These are phyloP conservation scores for Calycopis cecrops DNA, from an alignment of 1,140 invertebrate genomes.

Conservation along the genomic window DNA sequence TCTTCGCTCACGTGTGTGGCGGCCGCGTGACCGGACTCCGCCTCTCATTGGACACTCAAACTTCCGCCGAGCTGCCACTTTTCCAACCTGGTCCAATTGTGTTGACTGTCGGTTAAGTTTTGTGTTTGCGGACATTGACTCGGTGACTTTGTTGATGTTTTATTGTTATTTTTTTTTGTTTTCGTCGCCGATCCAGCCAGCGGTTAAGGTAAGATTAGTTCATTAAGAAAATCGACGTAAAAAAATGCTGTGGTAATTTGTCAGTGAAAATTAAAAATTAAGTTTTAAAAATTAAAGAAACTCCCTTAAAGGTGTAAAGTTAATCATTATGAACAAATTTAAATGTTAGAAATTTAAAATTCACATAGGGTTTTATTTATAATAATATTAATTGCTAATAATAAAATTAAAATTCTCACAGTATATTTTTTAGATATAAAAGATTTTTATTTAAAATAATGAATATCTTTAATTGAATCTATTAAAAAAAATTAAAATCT, in stretches of 20 bases:
- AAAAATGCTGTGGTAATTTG: no score
- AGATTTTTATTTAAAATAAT: background rate
- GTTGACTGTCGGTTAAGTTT: conserved; percentile 31
- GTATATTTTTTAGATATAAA: background rate
- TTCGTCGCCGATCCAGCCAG: conserved; percentile 27
- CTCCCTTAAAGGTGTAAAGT: no score
- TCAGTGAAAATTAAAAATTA: no score
- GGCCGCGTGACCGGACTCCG: conserved; percentile 37
- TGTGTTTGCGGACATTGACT: conserved; percentile 53
- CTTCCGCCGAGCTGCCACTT: conserved; percentile 28
- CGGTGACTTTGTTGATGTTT: conserved; percentile 61
- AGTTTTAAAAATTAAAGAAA: no score
- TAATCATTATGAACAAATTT: no score
- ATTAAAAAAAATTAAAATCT: background rate
- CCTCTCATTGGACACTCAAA: conserved; percentile 34
- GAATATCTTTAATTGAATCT: background rate
- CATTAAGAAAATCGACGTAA: no score
- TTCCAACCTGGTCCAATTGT: conserved; percentile 25
- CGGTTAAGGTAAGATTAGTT: conserved; percentile 38
- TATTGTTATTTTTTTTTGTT: conserved; percentile 54
- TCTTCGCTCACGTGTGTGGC: conserved; percentile 63
- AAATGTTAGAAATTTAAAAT: no score
- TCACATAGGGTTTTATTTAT: no score
- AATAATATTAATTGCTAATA: no score
- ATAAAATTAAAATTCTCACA: no score